A percentile compares a stretch with the other conserved stretches of the same genome.
Conservation (phyloP, 2,113 vertebrate genomes). For the Tenebrosternarchus preto region DNA sequence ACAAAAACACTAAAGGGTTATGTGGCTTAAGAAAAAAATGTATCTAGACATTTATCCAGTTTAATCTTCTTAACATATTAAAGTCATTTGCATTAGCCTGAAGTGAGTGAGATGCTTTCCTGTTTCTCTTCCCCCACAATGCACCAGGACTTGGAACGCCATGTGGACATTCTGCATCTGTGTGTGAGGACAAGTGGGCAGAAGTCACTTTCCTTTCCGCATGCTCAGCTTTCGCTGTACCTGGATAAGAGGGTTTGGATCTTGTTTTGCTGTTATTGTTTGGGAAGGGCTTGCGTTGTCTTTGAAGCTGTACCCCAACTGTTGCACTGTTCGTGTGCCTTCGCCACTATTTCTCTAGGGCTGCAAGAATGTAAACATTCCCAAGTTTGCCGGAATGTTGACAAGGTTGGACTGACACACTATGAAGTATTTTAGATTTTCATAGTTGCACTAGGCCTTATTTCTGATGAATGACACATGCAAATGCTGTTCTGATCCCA, state of each 20-base stretch:
- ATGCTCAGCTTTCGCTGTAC: constrained; percentile 62
- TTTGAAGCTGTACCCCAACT: constrained; percentile 30
- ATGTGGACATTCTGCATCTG: constrained; percentile 73
- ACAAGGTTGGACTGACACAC: not conserved
- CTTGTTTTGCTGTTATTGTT: not conserved
- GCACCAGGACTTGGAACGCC: constrained; percentile 68
- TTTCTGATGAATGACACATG: not conserved
- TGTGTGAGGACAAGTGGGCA: constrained; percentile 71
- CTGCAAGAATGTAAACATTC: not conserved
- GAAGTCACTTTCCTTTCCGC: constrained; percentile 68
- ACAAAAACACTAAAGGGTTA: constrained; percentile 82
- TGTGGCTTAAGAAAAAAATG: constrained; percentile 78
- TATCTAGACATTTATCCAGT: constrained; percentile 85
- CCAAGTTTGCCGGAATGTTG: not conserved
- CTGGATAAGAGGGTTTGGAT: not conserved
- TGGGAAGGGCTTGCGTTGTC: not conserved
- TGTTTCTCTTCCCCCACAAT: constrained; percentile 74
- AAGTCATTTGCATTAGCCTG: constrained; percentile 81
- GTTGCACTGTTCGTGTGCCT: constrained; percentile 50
- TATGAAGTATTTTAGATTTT: not conserved
- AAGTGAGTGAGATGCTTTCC: constrained; percentile 75
- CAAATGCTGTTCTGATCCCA: not conserved
- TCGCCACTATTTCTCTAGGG: constrained; percentile 71
- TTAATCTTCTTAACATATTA: constrained; percentile 87
- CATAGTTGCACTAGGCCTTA: not conserved